phyloP scores from a whole-genome alignment of 2,113 vertebrate genomes.

The Lasiurus cinereus region DNA sequence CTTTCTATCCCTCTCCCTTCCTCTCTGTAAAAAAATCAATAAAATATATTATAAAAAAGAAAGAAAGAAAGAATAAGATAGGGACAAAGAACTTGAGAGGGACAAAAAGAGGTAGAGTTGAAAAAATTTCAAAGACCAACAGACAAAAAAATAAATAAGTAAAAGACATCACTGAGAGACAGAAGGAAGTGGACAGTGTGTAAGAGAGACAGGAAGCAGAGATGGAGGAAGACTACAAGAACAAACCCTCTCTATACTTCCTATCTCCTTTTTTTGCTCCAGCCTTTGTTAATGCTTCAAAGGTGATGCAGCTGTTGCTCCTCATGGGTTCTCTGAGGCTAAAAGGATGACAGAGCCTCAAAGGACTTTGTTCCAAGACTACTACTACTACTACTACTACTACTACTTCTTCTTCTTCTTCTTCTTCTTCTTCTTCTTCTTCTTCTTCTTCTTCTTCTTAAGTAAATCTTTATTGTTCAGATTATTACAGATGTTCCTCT shows the following conservation, averaged over 20 bases:
- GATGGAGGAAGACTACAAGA: accelerated
- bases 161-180: neutral
- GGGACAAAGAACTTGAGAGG: neutral
- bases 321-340: neutral
- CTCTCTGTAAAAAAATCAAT: too few relatives aligned
- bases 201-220: neutral
- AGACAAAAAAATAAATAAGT: too few relatives aligned
- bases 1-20: too few relatives aligned
- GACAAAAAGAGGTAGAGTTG: neutral
- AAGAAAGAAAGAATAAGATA: neutral
- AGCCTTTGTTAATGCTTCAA: neutral
- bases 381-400: too few relatives aligned
- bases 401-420: too few relatives aligned
- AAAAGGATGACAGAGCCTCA: neutral
- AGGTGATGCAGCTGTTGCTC: neutral
- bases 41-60: too few relatives aligned
- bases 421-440: too few relatives aligned
- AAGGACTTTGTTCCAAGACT: neutral
- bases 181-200: neutral
- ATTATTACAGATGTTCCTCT: too few relatives aligned
- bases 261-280: neutral
- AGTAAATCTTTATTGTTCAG: too few relatives aligned
- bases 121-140: neutral
- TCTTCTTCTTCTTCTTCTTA: too few relatives aligned
- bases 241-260: neutral